These are phyloP conservation scores for human DNA, from an alignment of 2,113 vertebrate species.

Conservation along the genomic window GRCh38 chr6:133667501-133668000, in stretches of 20 bases:
- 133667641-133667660: not conserved
- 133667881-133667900: not conserved
- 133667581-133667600: not conserved
- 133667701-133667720: not conserved
- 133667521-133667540: not conserved
- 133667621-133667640: not conserved
- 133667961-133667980: not conserved
- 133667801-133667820: not conserved
- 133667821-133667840: not conserved
- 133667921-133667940: not conserved
- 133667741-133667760: not conserved
- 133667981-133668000: not conserved
- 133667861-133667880: not conserved
- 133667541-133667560: not conserved
- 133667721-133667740: not conserved
- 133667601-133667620: not conserved
- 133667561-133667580: not conserved
- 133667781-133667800: not conserved
- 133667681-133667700: not conserved
- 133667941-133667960: not conserved
- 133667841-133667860: not conserved
- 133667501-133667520: not conserved
- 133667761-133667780: not conserved
- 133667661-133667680: not conserved
- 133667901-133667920: not conserved